Conservation (phyloP, 2,113 vertebrate species). For the Toxostoma redivivum region DNA sequence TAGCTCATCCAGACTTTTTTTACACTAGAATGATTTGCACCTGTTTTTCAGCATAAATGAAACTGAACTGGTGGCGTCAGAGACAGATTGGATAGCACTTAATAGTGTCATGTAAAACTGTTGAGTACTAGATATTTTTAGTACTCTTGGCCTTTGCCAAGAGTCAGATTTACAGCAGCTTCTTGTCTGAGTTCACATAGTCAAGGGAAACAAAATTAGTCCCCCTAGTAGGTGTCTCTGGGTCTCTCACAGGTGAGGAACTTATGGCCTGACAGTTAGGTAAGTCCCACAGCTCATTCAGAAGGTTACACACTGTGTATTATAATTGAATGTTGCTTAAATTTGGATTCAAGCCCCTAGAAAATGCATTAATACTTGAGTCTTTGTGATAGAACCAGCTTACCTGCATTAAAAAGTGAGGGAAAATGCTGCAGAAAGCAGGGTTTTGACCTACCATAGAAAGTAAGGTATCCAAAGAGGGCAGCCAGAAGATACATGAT, state of each 20-base stretch:
- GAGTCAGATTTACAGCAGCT: neutral
- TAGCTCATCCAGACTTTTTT: neutral
- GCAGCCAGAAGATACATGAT: constrained; percentile 93
- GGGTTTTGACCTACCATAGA: constrained; percentile 80
- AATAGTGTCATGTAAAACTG: neutral
- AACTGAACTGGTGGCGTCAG: neutral
- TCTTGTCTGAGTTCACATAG: neutral
- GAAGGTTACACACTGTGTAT: neutral
- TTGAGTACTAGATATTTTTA: constrained; percentile 19
- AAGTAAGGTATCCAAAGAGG: constrained; percentile 94
- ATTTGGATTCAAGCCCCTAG: neutral
- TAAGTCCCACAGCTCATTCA: neutral
- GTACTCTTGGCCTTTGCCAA: neutral
- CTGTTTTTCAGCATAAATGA: constrained; percentile 35
- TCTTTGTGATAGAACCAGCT: neutral
- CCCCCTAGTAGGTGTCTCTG: neutral
- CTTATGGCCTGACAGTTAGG: neutral
- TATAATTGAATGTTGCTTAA: neutral
- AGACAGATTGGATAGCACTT: neutral
- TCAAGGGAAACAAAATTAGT: neutral
- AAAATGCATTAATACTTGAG: neutral
- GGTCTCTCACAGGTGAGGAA: neutral
- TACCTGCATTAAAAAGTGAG: neutral
- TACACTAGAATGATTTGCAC: constrained; percentile 15
- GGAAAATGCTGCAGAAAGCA: neutral